A percentile compares a stretch with the other conserved stretches of the same genome.
These are phyloP conservation scores for Ceratina japonica DNA, from an alignment of 1,140 invertebrate species.

Conservation along the genomic window DNA sequence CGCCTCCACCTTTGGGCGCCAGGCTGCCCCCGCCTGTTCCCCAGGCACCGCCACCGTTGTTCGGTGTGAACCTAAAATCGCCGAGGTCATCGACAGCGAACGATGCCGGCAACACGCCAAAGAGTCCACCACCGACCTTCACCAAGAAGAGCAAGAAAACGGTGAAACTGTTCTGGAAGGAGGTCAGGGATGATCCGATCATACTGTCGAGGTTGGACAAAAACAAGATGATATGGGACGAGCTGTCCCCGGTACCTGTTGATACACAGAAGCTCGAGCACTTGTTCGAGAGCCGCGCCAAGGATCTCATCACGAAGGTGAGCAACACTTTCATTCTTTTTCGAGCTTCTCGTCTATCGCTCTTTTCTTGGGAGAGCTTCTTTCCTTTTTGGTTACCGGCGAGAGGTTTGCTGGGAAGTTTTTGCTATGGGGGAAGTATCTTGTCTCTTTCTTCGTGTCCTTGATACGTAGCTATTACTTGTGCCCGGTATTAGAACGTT, in stretches of 20 bases:
- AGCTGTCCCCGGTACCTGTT: conserved; percentile 89
- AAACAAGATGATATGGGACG: conserved; percentile 95
- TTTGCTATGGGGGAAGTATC: too few species aligned
- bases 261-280: conserved; percentile 97
- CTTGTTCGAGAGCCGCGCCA: conserved; percentile 97
- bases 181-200: conserved; percentile 91
- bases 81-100: conserved; percentile 56
- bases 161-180: conserved; percentile 99
- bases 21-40: conserved; percentile 76
- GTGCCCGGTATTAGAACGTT: too few species aligned
- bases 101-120: conserved; percentile 64
- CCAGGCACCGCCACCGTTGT: conserved; percentile 73
- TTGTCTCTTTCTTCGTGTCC: too few species aligned
- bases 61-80: conserved; percentile 73
- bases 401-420: too few species aligned
- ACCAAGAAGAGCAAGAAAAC: conserved; percentile 96
- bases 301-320: conserved; percentile 97
- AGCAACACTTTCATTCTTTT: conserved; percentile 43
- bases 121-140: conserved; percentile 76
- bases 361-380: conserved; percentile 2
- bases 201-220: conserved; percentile 84
- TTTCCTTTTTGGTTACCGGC: not conserved
- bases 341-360: not conserved
- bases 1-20: conserved; percentile 72
- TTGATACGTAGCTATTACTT: too few species aligned